phyloP scores from a whole-genome alignment of 2,888 invertebrate genomes.

The Volucella bombylans region DNA sequence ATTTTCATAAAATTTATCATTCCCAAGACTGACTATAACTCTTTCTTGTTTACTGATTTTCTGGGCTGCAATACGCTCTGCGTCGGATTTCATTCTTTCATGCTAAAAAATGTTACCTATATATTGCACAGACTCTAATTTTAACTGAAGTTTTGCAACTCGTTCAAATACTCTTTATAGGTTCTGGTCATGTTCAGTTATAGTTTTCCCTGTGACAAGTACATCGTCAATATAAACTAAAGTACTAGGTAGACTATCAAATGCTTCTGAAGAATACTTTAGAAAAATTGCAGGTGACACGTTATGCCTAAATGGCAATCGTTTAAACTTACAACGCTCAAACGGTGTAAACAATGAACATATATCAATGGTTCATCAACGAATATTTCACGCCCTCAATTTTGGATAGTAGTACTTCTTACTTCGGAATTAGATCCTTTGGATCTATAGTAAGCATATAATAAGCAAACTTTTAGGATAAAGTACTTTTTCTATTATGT shows the following conservation, averaged over 20 bases:
- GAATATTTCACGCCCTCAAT: not conserved
- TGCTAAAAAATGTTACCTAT: conserved; percentile 75
- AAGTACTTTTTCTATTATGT: no score
- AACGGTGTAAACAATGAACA: conserved; percentile 59
- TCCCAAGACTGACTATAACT: no score
- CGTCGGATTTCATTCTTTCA: no score
- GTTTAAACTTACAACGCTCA: conserved; percentile 43
- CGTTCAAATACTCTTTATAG: conserved; percentile 35
- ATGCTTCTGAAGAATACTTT: conserved; percentile 70
- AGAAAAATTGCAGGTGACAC: conserved; percentile 61
- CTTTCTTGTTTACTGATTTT: no score
- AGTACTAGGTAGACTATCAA: conserved; percentile 68
- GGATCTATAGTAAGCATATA: no score
- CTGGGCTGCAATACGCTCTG: no score
- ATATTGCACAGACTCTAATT: conserved; percentile 75
- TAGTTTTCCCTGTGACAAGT: conserved; percentile 18
- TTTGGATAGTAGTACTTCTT: not conserved
- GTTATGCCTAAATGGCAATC: conserved; percentile 48
- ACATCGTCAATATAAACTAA: conserved; percentile 48
- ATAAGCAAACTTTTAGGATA: no score
- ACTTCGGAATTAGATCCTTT: not conserved
- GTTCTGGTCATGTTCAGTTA: conserved; percentile 36
- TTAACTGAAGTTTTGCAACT: conserved; percentile 72
- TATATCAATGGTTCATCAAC: not conserved
- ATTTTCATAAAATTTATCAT: no score